Conservation (phyloP, 1,140 invertebrate species). For the Phenacoccus solenopsis region DNA sequence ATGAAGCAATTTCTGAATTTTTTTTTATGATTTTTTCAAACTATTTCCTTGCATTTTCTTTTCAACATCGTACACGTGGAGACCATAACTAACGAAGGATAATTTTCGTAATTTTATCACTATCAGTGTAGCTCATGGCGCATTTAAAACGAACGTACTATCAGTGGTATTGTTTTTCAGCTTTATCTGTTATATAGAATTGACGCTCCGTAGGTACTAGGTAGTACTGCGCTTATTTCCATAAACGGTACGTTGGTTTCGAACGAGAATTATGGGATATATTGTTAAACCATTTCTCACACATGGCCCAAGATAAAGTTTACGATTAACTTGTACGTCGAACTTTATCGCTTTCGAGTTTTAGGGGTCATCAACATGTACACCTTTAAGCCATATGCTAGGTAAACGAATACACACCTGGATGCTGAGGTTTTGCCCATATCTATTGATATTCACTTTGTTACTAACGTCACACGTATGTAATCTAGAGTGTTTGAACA, state of each 20-base stretch:
- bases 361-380: too few relatives aligned
- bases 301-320: neutral
- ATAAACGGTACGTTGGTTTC: constrained; percentile 6
- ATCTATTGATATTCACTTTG: too few relatives aligned
- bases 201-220: neutral
- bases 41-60: neutral
- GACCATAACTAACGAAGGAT: neutral
- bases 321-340: neutral
- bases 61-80: neutral
- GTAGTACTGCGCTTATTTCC: neutral
- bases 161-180: neutral
- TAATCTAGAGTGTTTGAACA: too few relatives aligned
- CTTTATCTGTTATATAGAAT: neutral
- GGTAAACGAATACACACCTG: too few relatives aligned
- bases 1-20: too few relatives aligned
- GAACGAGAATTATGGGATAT: neutral
- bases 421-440: too few relatives aligned
- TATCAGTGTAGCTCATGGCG: too few relatives aligned
- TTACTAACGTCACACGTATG: too few relatives aligned
- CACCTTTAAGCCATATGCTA: too few relatives aligned
- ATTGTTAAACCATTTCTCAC: neutral
- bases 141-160: neutral
- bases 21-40: too few relatives aligned
- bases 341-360: neutral
- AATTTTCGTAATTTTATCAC: neutral